Evolutionary conservation across 2,888 invertebrate genomes (phyloP).

Genomic region (Tanaodytes sp.): DNA sequence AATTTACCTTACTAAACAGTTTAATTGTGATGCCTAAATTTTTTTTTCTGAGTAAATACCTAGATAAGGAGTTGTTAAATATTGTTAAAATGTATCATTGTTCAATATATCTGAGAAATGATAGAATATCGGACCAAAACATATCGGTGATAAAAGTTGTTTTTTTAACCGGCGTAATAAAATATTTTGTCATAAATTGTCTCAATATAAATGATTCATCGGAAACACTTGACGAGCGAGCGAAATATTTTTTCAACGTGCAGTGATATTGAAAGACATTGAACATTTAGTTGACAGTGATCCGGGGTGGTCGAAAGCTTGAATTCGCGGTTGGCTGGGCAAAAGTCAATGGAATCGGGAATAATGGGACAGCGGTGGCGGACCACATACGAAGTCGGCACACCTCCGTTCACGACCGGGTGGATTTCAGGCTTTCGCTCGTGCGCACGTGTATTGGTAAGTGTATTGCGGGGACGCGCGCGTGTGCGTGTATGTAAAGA

Average conservation of each 20-base stretch:
- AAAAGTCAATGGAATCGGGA: slow-evolving; percentile 29
- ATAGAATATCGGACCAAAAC: no score
- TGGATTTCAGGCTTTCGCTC: slow-evolving; percentile 30
- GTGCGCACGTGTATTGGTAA: background rate
- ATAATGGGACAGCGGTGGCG: slow-evolving; percentile 19
- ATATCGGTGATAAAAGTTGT: no score
- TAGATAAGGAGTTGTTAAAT: no score
- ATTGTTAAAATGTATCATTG: no score
- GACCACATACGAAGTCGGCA: slow-evolving; percentile 47
- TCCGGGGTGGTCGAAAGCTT: slow-evolving; percentile 40
- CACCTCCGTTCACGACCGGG: slow-evolving; percentile 21
- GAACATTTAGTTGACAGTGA: slow-evolving; percentile 20
- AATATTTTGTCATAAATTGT: no score
- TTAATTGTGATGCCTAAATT: no score
- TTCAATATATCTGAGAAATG: no score
- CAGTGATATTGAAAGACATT: slow-evolving; percentile 1
- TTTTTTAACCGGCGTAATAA: no score
- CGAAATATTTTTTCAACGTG: background rate
- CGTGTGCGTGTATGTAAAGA: slow-evolving; percentile 6
- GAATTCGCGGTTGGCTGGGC: slow-evolving; percentile 54
- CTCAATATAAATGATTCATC: no score
- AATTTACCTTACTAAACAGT: no score
- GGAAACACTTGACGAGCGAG: no score
- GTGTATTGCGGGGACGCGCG: background rate
- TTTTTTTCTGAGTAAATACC: no score